These are phyloP conservation scores for Oeneis ivallda DNA, from an alignment of 2,888 invertebrate genomes.

Conservation along the genomic window DNA sequence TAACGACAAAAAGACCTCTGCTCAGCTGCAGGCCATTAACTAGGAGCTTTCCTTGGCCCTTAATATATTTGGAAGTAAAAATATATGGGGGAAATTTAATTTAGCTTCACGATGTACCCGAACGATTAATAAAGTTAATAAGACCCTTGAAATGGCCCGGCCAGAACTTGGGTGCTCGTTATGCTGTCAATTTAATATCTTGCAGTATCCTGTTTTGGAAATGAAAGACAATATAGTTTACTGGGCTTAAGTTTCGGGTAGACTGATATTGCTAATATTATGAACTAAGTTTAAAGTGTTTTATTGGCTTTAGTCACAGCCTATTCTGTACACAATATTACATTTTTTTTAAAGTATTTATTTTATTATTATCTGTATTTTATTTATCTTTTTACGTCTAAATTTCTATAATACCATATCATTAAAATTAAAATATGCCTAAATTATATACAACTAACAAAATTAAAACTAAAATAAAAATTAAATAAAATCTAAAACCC, in stretches of 20 bases:
- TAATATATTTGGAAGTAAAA: conserved; percentile 19
- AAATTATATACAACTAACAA: too few relatives aligned
- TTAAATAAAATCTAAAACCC: too few relatives aligned
- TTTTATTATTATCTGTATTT: too few relatives aligned
- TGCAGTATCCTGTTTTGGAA: conserved; percentile 22
- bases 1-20: background rate
- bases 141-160: conserved; percentile 33
- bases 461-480: too few relatives aligned
- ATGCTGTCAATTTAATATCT: conserved; percentile 33
- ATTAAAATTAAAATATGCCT: too few relatives aligned
- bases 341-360: too few relatives aligned
- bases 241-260: background rate
- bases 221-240: conserved; percentile 17
- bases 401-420: too few relatives aligned
- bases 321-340: too few relatives aligned
- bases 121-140: conserved; percentile 37
- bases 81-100: conserved; percentile 34
- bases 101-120: conserved; percentile 24
- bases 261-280: background rate
- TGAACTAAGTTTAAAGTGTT: background rate
- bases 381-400: too few relatives aligned
- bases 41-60: conserved; percentile 1
- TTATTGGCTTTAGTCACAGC: too few relatives aligned
- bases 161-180: conserved; percentile 24
- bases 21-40: conserved; percentile 2